Percentiles rank a stretch among this genome's conserved stretches.
phyloP scores from a whole-genome alignment of 1,140 invertebrate genomes.

The Acromyrmex echinatior region DNA sequence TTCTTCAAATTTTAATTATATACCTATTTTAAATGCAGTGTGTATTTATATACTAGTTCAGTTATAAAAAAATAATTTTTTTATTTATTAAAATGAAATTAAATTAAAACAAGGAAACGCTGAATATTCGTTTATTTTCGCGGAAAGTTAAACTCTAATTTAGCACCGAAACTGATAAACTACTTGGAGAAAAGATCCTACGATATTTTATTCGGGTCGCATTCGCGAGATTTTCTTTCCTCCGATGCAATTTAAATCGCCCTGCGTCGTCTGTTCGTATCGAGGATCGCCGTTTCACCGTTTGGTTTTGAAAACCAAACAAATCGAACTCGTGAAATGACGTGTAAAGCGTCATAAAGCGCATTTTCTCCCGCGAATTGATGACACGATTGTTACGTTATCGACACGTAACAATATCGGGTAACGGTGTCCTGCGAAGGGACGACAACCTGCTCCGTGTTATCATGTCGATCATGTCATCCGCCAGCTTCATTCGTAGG shows the following conservation, averaged over 20 bases:
- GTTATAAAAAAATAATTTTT: no score
- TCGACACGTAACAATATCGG: conserved; percentile 54
- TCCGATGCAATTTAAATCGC: not conserved
- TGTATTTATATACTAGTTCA: no score
- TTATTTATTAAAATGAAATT: not conserved
- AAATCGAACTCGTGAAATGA: not conserved
- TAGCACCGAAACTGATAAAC: not conserved
- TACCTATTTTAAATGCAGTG: no score
- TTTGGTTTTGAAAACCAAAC: not conserved
- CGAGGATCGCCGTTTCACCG: not conserved
- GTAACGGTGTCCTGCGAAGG: conserved; percentile 38
- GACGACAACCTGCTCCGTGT: conserved; percentile 46
- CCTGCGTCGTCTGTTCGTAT: not conserved
- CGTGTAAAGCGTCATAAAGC: not conserved
- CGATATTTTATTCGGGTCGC: not conserved
- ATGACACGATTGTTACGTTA: conserved; percentile 54
- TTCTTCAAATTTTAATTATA: no score
- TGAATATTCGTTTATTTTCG: not conserved
- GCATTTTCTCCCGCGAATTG: conserved; percentile 42
- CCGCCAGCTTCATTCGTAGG: conserved; percentile 7
- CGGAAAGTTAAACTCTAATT: not conserved
- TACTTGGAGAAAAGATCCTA: not conserved
- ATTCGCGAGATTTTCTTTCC: not conserved
- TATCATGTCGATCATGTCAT: conserved; percentile 41
- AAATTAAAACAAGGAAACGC: not conserved